Conservation (phyloP, 2,888 invertebrate species). For the Calameuta idolon region DNA sequence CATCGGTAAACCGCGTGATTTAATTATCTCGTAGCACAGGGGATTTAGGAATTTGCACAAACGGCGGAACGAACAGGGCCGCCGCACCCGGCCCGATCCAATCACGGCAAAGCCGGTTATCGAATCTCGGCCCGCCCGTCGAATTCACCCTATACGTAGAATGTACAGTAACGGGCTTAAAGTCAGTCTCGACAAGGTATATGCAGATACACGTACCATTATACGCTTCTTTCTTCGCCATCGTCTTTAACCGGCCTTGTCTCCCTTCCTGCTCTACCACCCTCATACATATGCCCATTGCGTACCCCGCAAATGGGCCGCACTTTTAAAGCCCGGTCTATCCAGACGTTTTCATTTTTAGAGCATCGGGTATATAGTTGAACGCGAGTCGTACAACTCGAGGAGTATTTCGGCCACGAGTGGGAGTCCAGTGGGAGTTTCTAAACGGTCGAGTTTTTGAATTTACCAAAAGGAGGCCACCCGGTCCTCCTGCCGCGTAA, state of each 20-base stretch:
- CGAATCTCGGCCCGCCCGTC: background rate
- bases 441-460: constrained; percentile 20
- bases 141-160: background rate
- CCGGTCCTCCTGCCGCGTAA: constrained; percentile 16
- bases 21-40: constrained; percentile 21
- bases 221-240: background rate
- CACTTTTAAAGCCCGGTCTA: background rate
- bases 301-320: background rate
- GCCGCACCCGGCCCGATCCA: background rate
- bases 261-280: background rate
- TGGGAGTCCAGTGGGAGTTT: background rate
- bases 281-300: background rate
- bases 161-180: background rate
- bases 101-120: background rate
- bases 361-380: background rate
- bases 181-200: background rate
- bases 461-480: constrained; percentile 12
- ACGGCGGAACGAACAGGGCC: background rate
- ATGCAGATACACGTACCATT: background rate
- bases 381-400: constrained; percentile 1
- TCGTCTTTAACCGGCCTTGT: background rate
- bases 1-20: constrained; percentile 12
- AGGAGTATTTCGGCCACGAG: background rate
- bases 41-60: constrained; percentile 15
- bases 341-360: background rate